Evolutionary conservation across 2,113 vertebrate species (phyloP), one percentile per base, ranked within the genome.

Genomic region (Ancistrus triradiatus): DNA sequence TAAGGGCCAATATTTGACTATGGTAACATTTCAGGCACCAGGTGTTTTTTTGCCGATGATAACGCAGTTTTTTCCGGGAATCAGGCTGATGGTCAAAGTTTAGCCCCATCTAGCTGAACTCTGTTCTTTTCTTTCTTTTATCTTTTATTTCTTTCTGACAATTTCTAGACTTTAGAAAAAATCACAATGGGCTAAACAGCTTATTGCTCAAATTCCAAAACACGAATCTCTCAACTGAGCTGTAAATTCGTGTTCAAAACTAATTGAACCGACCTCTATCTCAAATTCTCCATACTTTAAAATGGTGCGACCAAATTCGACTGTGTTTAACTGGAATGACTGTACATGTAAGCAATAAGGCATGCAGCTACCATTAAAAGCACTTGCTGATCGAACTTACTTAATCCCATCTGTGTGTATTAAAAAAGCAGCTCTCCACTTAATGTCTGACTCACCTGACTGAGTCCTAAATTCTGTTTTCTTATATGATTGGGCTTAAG

Each of bases 1-100:
- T n/a, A 98, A 95, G 96, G 96, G 89, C 96, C 96, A 85, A 98
- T 98, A 91, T 98, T 98, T 91, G 96, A 98, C 88, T 98, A 98
- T 84, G 96, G 96, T 89, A 98, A 98, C 90, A 95, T 98, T 91
- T 95, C 94, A 86, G 95, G 95, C 91, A 97, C 95, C 84, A 93
- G 96, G 88, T 98, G 96, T 86, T 98, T n/a, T n/a, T n/a, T 98
- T 95, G 93, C 94, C 86, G 96, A 98, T 88, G 95, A 95, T 90
- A 95, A 92, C 88, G 92, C 88, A 77, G 85, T 92, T 88, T 92
- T 88, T 94, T 95, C 91, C 91, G 91, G 88, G 95, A n/a, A 98
- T 88, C 88, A 95, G 77, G 88, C 93, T 84, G 94, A 98, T 91
- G 96, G 95, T 98, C n/a, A 98, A 98, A 87, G 81, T 88, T 90